Evolutionary conservation across 2,797 vertebrate species (phyloP).

Genomic region (Peromyscus melanophrys): DNA sequence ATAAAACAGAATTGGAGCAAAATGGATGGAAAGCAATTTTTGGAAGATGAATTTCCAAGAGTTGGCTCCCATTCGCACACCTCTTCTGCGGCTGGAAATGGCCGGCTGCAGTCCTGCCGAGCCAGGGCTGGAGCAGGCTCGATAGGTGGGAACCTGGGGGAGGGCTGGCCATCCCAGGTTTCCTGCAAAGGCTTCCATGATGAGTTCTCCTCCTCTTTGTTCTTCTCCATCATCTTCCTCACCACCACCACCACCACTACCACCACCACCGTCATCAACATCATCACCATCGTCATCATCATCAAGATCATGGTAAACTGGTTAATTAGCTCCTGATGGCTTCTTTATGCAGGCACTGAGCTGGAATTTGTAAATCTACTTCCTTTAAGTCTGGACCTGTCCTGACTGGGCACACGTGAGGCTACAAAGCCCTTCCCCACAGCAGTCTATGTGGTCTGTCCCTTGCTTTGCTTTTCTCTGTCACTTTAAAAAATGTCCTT

Average conservation of each 20-base stretch:
- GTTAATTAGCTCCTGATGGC: neutral
- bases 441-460: neutral
- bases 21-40: conserved; percentile 86
- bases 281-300: rapidly evolving
- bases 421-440: rapidly evolving
- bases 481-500: neutral
- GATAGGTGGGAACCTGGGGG: neutral
- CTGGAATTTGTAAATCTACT: neutral
- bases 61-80: conserved; percentile 67
- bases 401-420: neutral
- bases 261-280: rapidly evolving
- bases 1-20: conserved; percentile 85
- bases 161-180: neutral
- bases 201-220: neutral
- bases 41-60: conserved; percentile 76
- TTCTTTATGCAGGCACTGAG: too few species aligned
- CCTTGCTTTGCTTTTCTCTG: neutral
- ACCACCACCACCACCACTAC: rapidly evolving
- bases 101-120: neutral
- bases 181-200: neutral
- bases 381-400: neutral
- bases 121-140: neutral
- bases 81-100: conserved; percentile 38
- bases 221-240: neutral
- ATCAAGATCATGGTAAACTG: neutral